phyloP scores from a whole-genome alignment of 1,140 invertebrate species.

The Drosophila gunungcola region DNA sequence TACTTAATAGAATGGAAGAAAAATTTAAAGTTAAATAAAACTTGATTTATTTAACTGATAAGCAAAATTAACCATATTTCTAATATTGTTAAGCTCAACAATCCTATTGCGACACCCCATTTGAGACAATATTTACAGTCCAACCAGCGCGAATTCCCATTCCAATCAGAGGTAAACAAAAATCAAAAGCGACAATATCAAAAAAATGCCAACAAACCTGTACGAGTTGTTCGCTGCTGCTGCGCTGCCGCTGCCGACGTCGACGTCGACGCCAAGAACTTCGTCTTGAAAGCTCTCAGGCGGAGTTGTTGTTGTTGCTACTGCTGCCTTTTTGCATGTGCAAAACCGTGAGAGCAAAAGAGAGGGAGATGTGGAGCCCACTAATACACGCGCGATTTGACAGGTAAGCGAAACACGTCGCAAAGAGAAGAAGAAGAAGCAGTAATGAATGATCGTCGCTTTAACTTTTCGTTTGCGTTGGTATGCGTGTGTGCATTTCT shows the following conservation, averaged over 20 bases:
- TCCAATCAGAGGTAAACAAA: constrained; percentile 45
- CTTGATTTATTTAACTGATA: neutral
- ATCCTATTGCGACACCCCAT: constrained; percentile 11
- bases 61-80: neutral
- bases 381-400: constrained; percentile 33
- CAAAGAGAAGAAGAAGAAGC: constrained; percentile 49
- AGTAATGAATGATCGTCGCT: constrained; percentile 74
- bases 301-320: constrained; percentile 37
- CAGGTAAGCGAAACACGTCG: constrained; percentile 72
- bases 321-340: constrained; percentile 45
- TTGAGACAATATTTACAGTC: constrained; percentile 44
- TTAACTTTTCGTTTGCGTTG: constrained; percentile 28
- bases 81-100: neutral
- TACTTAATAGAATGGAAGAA: too few species aligned
- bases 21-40: too few species aligned
- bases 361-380: constrained; percentile 21
- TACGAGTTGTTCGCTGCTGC: constrained; percentile 34
- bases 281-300: constrained; percentile 63
- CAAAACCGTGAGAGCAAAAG: constrained; percentile 23
- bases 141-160: constrained; percentile 36
- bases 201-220: constrained; percentile 67
- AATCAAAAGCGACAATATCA: constrained; percentile 38
- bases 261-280: constrained; percentile 59
- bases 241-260: constrained; percentile 29
- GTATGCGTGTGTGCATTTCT: constrained; percentile 27